A percentile compares a stretch with the other conserved stretches of the same genome.
Conservation (phyloP, 2,888 invertebrate genomes). For the Orthosia incerta region DNA sequence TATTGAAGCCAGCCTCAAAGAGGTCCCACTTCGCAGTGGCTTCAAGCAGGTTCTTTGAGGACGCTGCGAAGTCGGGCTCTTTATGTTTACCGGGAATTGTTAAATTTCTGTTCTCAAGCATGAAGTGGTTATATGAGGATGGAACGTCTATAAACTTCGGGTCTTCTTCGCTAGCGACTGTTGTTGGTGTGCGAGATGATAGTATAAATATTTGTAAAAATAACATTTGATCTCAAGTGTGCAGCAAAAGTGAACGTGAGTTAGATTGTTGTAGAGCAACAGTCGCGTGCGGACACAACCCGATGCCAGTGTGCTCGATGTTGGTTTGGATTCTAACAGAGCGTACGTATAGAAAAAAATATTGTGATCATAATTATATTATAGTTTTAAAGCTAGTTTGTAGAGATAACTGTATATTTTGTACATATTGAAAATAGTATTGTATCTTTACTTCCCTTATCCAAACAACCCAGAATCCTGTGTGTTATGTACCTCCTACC, state of each 20-base stretch:
- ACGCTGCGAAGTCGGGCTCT: conserved; percentile 63
- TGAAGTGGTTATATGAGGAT: conserved; percentile 69
- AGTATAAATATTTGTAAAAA: conserved; percentile 88
- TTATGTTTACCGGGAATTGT: conserved; percentile 36
- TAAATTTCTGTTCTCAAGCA: conserved; percentile 66
- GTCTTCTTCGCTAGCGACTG: conserved; percentile 77
- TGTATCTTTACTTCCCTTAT: conserved; percentile 91
- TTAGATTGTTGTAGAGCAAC: conserved; percentile 82
- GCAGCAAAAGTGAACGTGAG: conserved; percentile 89
- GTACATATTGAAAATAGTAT: conserved; percentile 91
- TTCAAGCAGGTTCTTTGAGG: conserved; percentile 65
- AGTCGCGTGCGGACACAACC: conserved; percentile 78
- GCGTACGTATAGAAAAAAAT: conserved; percentile 88
- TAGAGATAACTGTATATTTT: conserved; percentile 91
- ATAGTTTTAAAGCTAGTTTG: conserved; percentile 88
- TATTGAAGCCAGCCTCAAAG: conserved; percentile 60
- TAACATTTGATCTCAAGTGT: conserved; percentile 91
- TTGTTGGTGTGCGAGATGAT: conserved; percentile 87
- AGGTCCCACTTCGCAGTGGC: conserved; percentile 68
- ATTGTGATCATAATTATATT: conserved; percentile 91
- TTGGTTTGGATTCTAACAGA: conserved; percentile 81
- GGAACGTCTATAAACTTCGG: conserved; percentile 68
- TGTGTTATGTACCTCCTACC: conserved; percentile 92
- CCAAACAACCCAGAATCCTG: conserved; percentile 91
- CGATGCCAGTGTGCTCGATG: conserved; percentile 72